These are phyloP conservation scores for Agriopis marginaria DNA, from an alignment of 2,888 invertebrate genomes.

Conservation along the genomic window DNA sequence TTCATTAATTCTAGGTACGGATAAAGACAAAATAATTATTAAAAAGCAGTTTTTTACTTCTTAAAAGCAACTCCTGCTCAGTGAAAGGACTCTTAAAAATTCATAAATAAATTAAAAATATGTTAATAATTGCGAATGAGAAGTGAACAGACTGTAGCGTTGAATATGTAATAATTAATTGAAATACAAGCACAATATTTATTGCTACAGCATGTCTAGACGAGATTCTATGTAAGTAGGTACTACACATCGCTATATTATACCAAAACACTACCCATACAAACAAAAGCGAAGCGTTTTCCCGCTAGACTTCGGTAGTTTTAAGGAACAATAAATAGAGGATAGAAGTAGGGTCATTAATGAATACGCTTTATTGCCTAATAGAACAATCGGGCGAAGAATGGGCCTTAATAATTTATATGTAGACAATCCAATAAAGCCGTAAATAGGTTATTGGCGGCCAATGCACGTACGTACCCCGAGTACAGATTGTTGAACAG, in stretches of 20 bases:
- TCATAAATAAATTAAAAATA: neutral
- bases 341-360: constrained; percentile 34
- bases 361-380: constrained; percentile 42
- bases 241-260: neutral
- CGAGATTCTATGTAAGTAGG: neutral
- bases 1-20: constrained; percentile 43
- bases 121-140: neutral
- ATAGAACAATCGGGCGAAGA: constrained; percentile 37
- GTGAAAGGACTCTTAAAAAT: too few relatives aligned
- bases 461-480: constrained; percentile 52
- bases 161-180: too few relatives aligned
- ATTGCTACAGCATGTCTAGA: neutral
- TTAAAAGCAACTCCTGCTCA: neutral
- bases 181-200: neutral
- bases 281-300: constrained; percentile 17
- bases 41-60: too few relatives aligned
- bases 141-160: too few relatives aligned
- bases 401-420: constrained; percentile 47
- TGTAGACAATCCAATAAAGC: constrained; percentile 49
- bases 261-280: neutral
- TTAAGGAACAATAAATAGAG: constrained; percentile 22
- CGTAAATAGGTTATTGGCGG: constrained; percentile 52
- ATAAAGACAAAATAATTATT: too few relatives aligned
- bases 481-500: constrained; percentile 54
- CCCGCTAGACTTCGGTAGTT: constrained; percentile 28